Base-by-base conservation (phyloP, 1,140 invertebrate species). In the Asobara japonica region DNA sequence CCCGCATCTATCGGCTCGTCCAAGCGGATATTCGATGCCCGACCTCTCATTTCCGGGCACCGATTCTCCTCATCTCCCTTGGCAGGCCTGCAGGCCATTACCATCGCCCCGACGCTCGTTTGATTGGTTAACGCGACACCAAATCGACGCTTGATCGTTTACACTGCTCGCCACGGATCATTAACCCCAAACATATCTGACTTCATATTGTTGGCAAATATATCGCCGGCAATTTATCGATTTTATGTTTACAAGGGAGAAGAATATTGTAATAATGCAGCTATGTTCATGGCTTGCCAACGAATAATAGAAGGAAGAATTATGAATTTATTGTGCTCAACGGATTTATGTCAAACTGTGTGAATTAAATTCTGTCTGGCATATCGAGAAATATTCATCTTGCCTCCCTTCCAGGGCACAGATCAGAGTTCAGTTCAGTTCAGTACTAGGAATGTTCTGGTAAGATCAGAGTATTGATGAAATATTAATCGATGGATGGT, bases 1-100 rank as follows among this genome's bases (percentile, higher is more conserved):
- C 22, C 6, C 25, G 22, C 25, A 25, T 56, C 51, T 25, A 56
- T 56, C 51, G 51, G 51, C 6, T 56, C 51, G 51, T 22, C 51
- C 51, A 27, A 56, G 51, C 51, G 51, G 51, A 56, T 56, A 56
- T 56, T 56, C 51, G 51, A 56, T 56, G 51, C 51, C 51, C 51
- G 51, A 56, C 22, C 51, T 56, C 51, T 56, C 51, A 56, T 56
- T 56, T 56, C 51, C 51, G 51, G 51, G 51, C 41, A 45, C 41
- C 22, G 51, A 25, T 56, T 56, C 51, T 51, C 45, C 18, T 56
- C 51, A 18, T 56, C 51, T 25, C 51, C 20, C 22, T 56, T 27
- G 18, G 51, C 51, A 56, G 51, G 51, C 51, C 51, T 18, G 51
- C 51, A 56, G 22, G 20, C 51, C 51, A 56, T 56, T 56, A 56